Percentiles rank a stretch among this genome's conserved stretches.
These are phyloP conservation scores for Neomonachus schauinslandi DNA, from an alignment of 2,113 vertebrate genomes.

Conservation along the genomic window DNA sequence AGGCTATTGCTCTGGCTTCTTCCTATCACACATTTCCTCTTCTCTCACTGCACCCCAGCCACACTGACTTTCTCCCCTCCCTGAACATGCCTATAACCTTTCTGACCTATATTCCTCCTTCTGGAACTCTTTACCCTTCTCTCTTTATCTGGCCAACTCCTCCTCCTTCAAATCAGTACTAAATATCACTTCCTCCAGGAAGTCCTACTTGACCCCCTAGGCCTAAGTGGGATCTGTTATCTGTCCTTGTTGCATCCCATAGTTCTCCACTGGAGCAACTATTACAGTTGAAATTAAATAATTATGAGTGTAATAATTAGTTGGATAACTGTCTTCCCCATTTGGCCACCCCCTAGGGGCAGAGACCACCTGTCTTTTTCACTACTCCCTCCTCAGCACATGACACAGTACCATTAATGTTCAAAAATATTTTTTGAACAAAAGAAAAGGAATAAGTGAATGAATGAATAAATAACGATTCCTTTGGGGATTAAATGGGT, in stretches of 20 bases:
- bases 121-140: background rate
- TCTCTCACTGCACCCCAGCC: background rate
- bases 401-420: background rate
- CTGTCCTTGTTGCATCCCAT: background rate
- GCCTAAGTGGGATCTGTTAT: background rate
- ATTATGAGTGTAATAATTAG: background rate
- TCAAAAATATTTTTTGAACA: background rate
- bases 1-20: background rate
- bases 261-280: background rate
- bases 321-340: background rate
- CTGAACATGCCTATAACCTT: background rate
- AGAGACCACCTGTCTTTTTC: background rate
- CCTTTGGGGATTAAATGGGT: background rate
- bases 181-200: background rate
- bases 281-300: background rate
- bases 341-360: background rate
- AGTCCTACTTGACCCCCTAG: background rate
- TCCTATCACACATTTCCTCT: background rate
- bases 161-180: background rate
- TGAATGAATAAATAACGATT: slow-evolving; percentile 19
- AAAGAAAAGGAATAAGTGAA: background rate
- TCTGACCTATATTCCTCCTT: background rate
- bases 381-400: background rate
- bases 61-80: background rate
- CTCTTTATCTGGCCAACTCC: background rate